Conservation (phyloP, 2,888 invertebrate genomes). For the Agriopis leucophaearia region DNA sequence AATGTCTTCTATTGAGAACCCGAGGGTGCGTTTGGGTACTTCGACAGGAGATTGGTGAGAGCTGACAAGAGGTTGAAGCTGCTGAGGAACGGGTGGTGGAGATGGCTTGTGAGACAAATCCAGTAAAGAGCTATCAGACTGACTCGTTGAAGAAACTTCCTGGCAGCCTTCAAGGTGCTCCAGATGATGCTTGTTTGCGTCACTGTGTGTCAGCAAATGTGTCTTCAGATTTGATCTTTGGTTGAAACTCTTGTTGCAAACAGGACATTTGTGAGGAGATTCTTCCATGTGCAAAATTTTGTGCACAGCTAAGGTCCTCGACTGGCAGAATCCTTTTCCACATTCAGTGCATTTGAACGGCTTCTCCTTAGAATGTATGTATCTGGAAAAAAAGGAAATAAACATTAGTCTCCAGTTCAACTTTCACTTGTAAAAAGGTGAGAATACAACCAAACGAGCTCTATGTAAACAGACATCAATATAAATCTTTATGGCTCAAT, state of each 20-base stretch:
- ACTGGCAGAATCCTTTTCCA: conserved; percentile 99
- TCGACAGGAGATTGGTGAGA: conserved; percentile 75
- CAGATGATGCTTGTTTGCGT: conserved; percentile 84
- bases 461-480: conserved; percentile 64
- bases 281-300: conserved; percentile 97
- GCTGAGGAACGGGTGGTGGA: conserved; percentile 61
- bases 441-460: conserved; percentile 48
- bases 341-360: conserved; percentile 99
- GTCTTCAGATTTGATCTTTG: conserved; percentile 97
- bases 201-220: conserved; percentile 95
- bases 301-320: conserved; percentile 97
- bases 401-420: conserved; percentile 57
- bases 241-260: conserved; percentile 95
- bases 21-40: conserved; percentile 84
- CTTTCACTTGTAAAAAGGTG: conserved; percentile 62
- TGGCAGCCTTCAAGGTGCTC: conserved; percentile 83
- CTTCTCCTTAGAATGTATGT: conserved; percentile 99
- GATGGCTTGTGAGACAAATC: conserved; percentile 87
- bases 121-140: conserved; percentile 79
- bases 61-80: conserved; percentile 63
- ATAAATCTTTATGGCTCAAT: conserved; percentile 63
- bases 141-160: conserved; percentile 83
- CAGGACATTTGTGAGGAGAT: conserved; percentile 96
- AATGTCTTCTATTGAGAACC: conserved; percentile 95
- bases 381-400: conserved; percentile 88